Evolutionary conservation across 2,113 vertebrate genomes (phyloP).

Genomic region (Thinocorus orbignyianus): DNA sequence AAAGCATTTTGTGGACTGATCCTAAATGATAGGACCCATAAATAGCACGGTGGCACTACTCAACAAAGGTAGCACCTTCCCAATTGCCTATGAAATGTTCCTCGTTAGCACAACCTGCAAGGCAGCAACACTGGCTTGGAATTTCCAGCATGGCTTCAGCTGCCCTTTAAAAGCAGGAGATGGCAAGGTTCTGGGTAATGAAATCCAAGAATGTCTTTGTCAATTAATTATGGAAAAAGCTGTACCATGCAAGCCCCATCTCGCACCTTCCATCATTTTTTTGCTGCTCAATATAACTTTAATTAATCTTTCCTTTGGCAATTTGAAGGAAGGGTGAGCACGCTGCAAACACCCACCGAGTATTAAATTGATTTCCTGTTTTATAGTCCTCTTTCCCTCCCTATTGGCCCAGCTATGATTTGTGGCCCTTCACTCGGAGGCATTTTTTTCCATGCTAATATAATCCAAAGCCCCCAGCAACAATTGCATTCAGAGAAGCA

Average conservation of each 20-base stretch:
- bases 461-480: constrained; percentile 38
- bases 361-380: constrained; percentile 67
- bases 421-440: constrained; percentile 11
- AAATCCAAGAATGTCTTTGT: constrained; percentile 40
- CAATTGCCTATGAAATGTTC: background rate
- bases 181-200: constrained; percentile 39
- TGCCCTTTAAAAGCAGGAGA: constrained; percentile 22
- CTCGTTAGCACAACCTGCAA: background rate
- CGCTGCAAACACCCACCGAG: constrained; percentile 33
- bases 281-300: constrained; percentile 68
- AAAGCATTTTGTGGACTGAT: background rate
- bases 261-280: constrained; percentile 41
- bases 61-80: background rate
- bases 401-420: constrained; percentile 50
- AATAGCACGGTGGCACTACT: background rate
- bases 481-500: background rate
- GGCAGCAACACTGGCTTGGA: background rate
- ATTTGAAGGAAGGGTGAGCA: constrained; percentile 68
- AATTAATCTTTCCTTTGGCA: constrained; percentile 65
- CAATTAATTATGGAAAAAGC: constrained; percentile 55
- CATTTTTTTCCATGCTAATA: constrained; percentile 38
- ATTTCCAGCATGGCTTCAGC: background rate
- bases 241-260: background rate
- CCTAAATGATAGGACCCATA: background rate
- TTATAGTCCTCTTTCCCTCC: constrained; percentile 38